phyloP scores from a whole-genome alignment of 2,888 invertebrate genomes.

The Drosophila anomalata region DNA sequence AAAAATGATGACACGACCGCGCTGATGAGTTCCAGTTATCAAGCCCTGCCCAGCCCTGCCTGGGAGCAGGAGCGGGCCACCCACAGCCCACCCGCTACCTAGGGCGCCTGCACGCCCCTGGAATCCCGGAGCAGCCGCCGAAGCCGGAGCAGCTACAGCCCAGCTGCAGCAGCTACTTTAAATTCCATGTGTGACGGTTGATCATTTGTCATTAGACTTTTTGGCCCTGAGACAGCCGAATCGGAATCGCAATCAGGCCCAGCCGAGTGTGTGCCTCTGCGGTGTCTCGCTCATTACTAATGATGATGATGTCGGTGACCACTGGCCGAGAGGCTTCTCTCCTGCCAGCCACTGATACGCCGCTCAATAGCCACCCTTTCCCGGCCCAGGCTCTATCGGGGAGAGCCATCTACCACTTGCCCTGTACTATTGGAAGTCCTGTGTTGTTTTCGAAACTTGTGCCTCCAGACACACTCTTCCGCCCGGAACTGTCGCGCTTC shows the following conservation, averaged over 20 bases:
- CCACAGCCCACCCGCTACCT: too few relatives aligned
- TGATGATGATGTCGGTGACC: conserved; percentile 72
- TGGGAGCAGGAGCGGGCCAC: too few relatives aligned
- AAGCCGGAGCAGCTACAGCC: conserved; percentile 8
- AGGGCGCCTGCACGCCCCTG: conserved; percentile 20
- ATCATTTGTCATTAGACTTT: conserved; percentile 75
- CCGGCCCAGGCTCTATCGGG: too few relatives aligned
- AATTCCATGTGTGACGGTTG: conserved; percentile 80
- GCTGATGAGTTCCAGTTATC: conserved; percentile 74
- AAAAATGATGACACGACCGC: conserved; percentile 69
- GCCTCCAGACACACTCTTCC: conserved; percentile 4
- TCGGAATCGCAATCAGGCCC: conserved; percentile 25
- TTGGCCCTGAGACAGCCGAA: conserved; percentile 22
- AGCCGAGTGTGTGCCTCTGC: conserved; percentile 2
- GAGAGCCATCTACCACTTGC: too few relatives aligned
- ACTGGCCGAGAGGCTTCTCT: conserved; percentile 33
- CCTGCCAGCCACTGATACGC: conserved; percentile 51
- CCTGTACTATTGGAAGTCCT: too few relatives aligned
- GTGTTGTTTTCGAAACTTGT: too few relatives aligned
- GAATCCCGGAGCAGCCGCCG: conserved; percentile 34
- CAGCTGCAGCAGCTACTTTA: conserved; percentile 71
- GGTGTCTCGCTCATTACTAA: conserved; percentile 63
- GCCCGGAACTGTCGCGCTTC: not conserved
- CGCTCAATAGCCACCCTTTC: conserved; percentile 11
- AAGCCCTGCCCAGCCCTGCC: conserved; percentile 53